A percentile compares a stretch with the other conserved stretches of the same genome.
These are phyloP conservation scores for Apotomis turbidana DNA, from an alignment of 2,888 invertebrate species.

Conservation along the genomic window DNA sequence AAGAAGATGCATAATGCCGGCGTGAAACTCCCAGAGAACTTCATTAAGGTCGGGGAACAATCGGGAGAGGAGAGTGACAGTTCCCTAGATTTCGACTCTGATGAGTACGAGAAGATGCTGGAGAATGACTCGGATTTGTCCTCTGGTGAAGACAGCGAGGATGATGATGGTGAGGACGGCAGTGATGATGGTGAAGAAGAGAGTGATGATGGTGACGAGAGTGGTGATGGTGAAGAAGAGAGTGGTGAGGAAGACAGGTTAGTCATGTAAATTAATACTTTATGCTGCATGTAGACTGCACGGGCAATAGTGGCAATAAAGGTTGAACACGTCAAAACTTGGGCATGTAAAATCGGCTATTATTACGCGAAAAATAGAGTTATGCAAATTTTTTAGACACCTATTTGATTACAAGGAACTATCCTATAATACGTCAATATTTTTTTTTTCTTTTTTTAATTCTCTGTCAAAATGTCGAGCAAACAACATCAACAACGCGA, in stretches of 20 bases:
- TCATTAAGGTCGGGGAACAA: conserved; percentile 58
- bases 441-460: too few species aligned
- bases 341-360: too few species aligned
- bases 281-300: too few species aligned
- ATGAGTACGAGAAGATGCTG: conserved; percentile 69
- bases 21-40: conserved; percentile 61
- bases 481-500: too few species aligned
- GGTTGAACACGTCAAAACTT: too few species aligned
- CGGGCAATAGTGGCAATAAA: too few species aligned
- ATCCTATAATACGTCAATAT: too few species aligned
- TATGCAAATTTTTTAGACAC: too few species aligned
- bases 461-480: too few species aligned
- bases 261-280: too few species aligned
- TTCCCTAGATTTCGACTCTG: conserved; percentile 68
- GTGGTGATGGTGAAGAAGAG: conserved; percentile 48
- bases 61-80: conserved; percentile 62
- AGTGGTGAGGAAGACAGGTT: conserved; percentile 41
- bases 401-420: too few species aligned
- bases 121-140: conserved; percentile 56
- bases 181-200: conserved; percentile 48
- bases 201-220: conserved; percentile 42
- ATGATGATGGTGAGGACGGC: conserved; percentile 41
- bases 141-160: conserved; percentile 46
- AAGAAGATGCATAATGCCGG: conserved; percentile 59
- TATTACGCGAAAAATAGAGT: too few species aligned